phyloP scores from a whole-genome alignment of 2,113 vertebrate genomes.

The Cottus gobio region DNA sequence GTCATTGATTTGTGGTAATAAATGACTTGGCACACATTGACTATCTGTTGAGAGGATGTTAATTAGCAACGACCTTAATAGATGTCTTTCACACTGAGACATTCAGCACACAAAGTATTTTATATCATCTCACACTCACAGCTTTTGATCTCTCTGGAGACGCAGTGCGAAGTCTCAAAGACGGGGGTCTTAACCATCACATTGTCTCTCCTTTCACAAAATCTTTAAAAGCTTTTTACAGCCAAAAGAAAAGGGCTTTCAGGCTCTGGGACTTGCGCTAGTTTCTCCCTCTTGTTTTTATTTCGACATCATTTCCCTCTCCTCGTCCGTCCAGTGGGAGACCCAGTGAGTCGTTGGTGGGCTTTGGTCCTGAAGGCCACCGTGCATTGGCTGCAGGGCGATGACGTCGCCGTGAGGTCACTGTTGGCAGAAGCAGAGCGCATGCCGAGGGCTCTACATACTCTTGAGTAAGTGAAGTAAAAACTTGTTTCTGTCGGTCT shows the following conservation, averaged over 20 bases:
- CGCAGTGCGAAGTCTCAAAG: not conserved
- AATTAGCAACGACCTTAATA: conserved; percentile 16
- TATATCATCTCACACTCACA: not conserved
- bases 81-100: not conserved
- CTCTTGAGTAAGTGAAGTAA: conserved; percentile 87
- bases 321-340: conserved; percentile 82
- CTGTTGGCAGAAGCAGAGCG: conserved; percentile 90
- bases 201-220: not conserved
- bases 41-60: not conserved
- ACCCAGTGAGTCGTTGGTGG: conserved; percentile 96
- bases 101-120: not conserved
- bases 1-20: conserved; percentile 29
- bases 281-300: not conserved
- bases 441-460: conserved; percentile 92
- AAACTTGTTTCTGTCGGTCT: not conserved
- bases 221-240: not conserved
- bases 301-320: not conserved
- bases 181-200: not conserved
- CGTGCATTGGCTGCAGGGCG: conserved; percentile 92
- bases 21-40: conserved; percentile 10
- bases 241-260: not conserved
- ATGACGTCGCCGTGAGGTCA: conserved; percentile 86
- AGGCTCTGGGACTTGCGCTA: not conserved
- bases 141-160: conserved; percentile 3
- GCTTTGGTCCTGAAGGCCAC: conserved; percentile 89